These are phyloP conservation scores for Phanerotoma sp. DNA, from an alignment of 2,888 invertebrate species.

Conservation along the genomic window DNA sequence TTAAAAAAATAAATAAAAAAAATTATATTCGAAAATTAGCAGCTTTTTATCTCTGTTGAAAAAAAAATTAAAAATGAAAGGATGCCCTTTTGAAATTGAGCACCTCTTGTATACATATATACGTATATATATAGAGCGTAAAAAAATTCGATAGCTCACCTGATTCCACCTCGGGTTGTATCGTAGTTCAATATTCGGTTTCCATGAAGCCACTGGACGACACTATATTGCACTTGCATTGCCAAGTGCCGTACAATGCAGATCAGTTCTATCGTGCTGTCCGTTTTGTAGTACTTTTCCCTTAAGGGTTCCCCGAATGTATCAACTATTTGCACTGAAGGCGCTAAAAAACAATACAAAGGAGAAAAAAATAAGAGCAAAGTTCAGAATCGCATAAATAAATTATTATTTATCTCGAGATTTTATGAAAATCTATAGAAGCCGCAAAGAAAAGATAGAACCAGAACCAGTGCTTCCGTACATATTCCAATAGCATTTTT, in stretches of 20 bases:
- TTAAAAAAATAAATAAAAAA: too few species aligned
- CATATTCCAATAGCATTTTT: too few species aligned
- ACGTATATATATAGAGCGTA: not conserved
- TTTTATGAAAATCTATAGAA: too few species aligned
- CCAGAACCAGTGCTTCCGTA: too few species aligned
- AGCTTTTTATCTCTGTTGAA: too few species aligned
- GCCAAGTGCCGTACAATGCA: constrained; percentile 63
- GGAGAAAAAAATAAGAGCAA: constrained; percentile 27
- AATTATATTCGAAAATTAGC: too few species aligned
- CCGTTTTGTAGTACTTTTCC: constrained; percentile 70
- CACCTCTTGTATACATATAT: too few species aligned
- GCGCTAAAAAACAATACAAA: too few species aligned
- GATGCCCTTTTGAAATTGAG: too few species aligned
- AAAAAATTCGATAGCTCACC: constrained; percentile 52
- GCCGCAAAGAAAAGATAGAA: too few species aligned
- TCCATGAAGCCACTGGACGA: constrained; percentile 67
- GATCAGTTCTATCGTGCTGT: constrained; percentile 68
- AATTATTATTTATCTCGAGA: too few species aligned
- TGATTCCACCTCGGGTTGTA: constrained; percentile 68
- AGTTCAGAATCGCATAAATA: not conserved
- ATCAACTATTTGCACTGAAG: constrained; percentile 70
- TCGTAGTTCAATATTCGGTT: constrained; percentile 67
- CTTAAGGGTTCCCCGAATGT: constrained; percentile 66
- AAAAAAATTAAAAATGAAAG: too few species aligned
- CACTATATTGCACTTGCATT: constrained; percentile 60